A percentile compares a stretch with the other conserved stretches of the same genome.
Conservation (phyloP, 92 coral and sea anemone species). For the Palythoa grandiflora region DNA sequence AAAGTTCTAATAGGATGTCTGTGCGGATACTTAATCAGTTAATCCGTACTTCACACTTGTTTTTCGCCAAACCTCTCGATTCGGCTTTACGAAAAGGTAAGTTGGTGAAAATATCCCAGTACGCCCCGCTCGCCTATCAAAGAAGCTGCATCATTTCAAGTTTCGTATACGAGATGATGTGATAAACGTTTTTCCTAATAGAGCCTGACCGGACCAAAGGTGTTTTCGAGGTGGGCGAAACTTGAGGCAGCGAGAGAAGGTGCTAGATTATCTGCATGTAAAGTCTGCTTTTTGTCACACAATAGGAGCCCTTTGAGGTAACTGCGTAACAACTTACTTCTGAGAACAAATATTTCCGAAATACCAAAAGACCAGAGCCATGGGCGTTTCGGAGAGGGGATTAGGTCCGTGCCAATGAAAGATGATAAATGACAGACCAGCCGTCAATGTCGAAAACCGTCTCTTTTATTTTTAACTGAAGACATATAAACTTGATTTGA, state of each 20-base stretch:
- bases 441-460: background rate
- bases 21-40: background rate
- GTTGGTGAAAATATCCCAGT: background rate
- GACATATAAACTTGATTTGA: conserved; percentile 11
- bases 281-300: conserved; percentile 36
- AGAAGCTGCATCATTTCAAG: background rate
- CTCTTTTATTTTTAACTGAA: background rate
- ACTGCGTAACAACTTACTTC: background rate
- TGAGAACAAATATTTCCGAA: conserved; percentile 44
- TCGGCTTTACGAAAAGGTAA: background rate
- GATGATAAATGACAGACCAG: background rate
- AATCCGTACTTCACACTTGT: conserved; percentile 43
- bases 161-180: background rate
- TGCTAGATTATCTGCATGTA: background rate
- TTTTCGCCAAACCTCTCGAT: background rate
- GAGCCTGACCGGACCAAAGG: background rate
- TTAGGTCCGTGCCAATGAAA: conserved; percentile 6
- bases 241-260: conserved; percentile 25
- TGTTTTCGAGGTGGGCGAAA: conserved; percentile 10
- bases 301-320: conserved; percentile 23
- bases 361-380: conserved; percentile 28
- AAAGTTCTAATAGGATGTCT: background rate
- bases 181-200: background rate
- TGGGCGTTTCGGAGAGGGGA: conserved; percentile 8
- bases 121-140: background rate